Percentiles rank a stretch among this genome's conserved stretches.
Evolutionary conservation across 2,113 vertebrate genomes (phyloP).

Genomic region (Petaurus breviceps): DNA sequence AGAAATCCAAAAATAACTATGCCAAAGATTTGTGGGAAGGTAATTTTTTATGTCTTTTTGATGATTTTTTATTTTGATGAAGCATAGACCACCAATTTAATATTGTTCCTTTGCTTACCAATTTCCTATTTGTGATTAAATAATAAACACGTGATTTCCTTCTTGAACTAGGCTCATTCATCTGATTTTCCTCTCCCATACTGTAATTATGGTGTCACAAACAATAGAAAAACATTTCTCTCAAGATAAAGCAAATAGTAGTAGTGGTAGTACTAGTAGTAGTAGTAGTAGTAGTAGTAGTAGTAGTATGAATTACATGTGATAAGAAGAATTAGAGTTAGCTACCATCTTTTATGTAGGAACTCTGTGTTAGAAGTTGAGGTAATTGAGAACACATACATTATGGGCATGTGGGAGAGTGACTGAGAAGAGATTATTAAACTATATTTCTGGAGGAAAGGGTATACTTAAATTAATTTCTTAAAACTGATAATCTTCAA

Average conservation of each 20-base stretch:
- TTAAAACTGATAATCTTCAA: not conserved
- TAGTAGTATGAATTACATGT: not conserved
- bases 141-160: not conserved
- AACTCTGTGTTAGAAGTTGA: not conserved
- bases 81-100: not conserved
- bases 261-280: not conserved
- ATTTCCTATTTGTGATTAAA: not conserved
- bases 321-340: not conserved
- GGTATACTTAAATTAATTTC: not conserved
- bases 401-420: not conserved
- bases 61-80: no score
- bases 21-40: not conserved
- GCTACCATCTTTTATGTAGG: not conserved
- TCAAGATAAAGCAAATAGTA: not conserved
- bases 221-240: not conserved
- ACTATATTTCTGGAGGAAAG: not conserved
- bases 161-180: not conserved
- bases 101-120: not conserved
- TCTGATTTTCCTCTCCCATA: not conserved
- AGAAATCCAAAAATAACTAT: not conserved
- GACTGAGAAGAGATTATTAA: not conserved
- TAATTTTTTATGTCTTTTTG: not conserved
- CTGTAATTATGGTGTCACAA: not conserved
- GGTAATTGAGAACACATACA: not conserved
- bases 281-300: no score